Evolutionary conservation across 92 coral and sea anemone genomes (phyloP).

Genomic region (Virgularia gustaviana): DNA sequence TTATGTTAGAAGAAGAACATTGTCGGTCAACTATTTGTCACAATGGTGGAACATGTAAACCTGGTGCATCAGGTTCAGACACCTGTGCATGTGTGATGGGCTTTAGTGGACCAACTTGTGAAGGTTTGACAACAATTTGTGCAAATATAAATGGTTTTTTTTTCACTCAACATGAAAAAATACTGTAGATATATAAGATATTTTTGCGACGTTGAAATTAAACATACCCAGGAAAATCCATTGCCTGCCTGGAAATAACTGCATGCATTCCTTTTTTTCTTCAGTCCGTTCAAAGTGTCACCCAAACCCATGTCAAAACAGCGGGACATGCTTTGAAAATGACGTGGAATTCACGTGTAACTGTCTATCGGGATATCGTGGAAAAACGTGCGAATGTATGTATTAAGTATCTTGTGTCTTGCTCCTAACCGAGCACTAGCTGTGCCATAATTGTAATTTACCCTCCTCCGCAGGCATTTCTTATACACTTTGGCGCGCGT

Average conservation of each 20-base stretch:
- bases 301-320: conserved; percentile 92
- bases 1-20: conserved; percentile 63
- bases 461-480: background rate
- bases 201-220: too few species aligned
- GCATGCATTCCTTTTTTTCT: background rate
- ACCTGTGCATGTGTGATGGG: conserved; percentile 79
- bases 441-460: background rate
- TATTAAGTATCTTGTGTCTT: background rate
- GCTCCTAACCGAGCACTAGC: background rate
- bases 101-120: conserved; percentile 84
- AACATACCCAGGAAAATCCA: too few species aligned
- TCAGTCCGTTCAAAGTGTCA: conserved; percentile 91
- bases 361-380: conserved; percentile 76
- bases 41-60: conserved; percentile 85
- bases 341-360: conserved; percentile 92
- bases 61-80: conserved; percentile 59
- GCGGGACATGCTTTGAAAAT: conserved; percentile 96
- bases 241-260: background rate
- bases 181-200: too few species aligned
- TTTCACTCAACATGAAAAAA: background rate
- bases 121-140: conserved; percentile 60
- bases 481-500: too few species aligned
- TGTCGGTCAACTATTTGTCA: conserved; percentile 82
- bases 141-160: background rate
- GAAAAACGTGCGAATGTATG: conserved; percentile 83